Conservation (phyloP, 2,888 invertebrate species). For the Rhogogaster chlorosoma region DNA sequence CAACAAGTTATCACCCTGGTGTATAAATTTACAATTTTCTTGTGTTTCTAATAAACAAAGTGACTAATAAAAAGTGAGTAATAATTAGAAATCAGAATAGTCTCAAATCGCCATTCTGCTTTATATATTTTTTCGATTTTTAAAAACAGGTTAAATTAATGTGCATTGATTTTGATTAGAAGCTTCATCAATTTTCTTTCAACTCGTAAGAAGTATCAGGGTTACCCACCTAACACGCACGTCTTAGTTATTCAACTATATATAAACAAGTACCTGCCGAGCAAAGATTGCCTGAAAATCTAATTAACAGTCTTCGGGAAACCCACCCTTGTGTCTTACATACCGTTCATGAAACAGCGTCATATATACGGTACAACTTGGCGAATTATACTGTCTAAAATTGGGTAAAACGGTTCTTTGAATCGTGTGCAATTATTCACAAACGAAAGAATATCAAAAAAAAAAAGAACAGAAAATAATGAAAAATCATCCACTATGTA, state of each 20-base stretch:
- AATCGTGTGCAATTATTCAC: neutral
- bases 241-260: neutral
- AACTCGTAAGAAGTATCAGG: neutral
- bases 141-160: neutral
- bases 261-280: neutral
- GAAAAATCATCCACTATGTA: neutral
- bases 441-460: neutral
- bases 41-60: too few species aligned
- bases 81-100: too few species aligned
- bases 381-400: constrained; percentile 2
- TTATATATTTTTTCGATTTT: too few species aligned
- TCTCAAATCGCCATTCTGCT: too few species aligned
- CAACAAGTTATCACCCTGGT: too few species aligned
- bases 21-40: neutral
- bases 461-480: neutral
- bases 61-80: too few species aligned
- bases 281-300: neutral
- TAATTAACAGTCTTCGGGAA: neutral
- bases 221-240: neutral
- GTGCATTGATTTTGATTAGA: neutral
- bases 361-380: neutral
- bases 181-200: neutral
- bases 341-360: neutral
- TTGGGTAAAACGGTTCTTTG: constrained; percentile 1
- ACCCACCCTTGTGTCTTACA: neutral